Evolutionary conservation across 2,797 vertebrate genomes (phyloP).

Genomic region (Salmo trutta): DNA sequence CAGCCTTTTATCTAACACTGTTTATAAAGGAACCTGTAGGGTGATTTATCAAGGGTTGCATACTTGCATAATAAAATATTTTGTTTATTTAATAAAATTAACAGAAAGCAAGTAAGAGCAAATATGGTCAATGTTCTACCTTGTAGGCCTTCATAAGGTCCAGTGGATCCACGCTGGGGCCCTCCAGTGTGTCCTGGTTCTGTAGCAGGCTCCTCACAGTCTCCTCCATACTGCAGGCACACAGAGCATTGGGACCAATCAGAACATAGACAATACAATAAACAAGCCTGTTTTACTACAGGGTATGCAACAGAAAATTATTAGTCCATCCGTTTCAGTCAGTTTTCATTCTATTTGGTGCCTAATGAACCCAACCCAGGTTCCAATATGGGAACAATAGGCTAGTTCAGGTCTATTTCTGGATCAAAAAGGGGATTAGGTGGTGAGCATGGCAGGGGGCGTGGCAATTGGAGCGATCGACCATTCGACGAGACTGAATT

Average conservation of each 20-base stretch:
- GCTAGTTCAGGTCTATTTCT: no score
- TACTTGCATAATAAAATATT: background rate
- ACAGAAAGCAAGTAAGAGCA: background rate
- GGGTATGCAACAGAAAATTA: background rate
- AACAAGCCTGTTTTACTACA: no score
- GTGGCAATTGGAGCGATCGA: no score
- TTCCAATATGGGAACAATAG: background rate
- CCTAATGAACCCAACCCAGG: background rate
- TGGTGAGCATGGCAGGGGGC: no score
- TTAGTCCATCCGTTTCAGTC: background rate
- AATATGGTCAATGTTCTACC: slow-evolving; percentile 62
- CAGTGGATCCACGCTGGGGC: slow-evolving; percentile 80
- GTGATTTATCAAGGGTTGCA: no score
- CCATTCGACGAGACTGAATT: no score
- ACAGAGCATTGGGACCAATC: slow-evolving; percentile 8
- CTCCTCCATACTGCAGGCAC: slow-evolving; percentile 86
- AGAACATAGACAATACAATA: background rate
- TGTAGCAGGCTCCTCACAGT: slow-evolving; percentile 85
- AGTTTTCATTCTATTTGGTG: background rate
- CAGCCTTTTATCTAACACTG: background rate
- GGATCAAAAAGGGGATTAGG: no score
- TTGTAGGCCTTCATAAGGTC: slow-evolving; percentile 84
- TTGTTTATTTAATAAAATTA: background rate
- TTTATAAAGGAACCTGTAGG: background rate
- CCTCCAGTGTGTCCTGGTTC: slow-evolving; percentile 81